Evolutionary conservation across 2,113 vertebrate genomes (phyloP).

Genomic region (Lagopus leucura): DNA sequence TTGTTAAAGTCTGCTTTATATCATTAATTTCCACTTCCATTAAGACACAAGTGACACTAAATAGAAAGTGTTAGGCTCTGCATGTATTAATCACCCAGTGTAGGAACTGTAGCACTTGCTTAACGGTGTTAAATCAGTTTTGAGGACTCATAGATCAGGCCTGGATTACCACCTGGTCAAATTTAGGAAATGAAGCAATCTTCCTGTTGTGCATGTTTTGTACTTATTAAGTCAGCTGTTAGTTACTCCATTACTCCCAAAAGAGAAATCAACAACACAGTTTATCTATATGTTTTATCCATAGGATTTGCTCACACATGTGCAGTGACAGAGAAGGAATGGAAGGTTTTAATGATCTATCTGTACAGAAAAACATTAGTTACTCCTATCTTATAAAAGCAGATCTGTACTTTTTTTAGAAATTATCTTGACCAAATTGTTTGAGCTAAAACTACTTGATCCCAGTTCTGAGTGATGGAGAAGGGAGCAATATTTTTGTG

Average conservation of each 20-base stretch:
- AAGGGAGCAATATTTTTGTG: slow-evolving; percentile 28
- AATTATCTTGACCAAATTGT: neutral
- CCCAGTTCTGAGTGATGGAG: neutral
- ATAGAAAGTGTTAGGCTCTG: neutral
- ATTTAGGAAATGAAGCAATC: neutral
- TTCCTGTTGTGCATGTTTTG: neutral
- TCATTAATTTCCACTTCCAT: neutral
- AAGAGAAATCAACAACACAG: slow-evolving; percentile 4
- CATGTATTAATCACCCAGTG: neutral
- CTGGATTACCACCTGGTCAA: neutral
- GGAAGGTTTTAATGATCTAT: neutral
- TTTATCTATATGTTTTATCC: neutral
- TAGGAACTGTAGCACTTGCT: neutral
- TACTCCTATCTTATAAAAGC: neutral
- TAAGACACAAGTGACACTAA: neutral
- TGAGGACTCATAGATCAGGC: neutral
- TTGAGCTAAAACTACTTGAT: slow-evolving; percentile 10
- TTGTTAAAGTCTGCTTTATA: neutral
- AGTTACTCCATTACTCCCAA: neutral
- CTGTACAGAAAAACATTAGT: slow-evolving; percentile 11
- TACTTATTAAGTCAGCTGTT: neutral
- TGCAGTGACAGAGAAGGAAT: neutral
- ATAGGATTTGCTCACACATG: neutral
- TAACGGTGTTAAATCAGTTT: slow-evolving; percentile 17
- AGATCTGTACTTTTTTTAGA: neutral